Conservation (phyloP, 1,140 invertebrate species). For the Hestina assimilis region DNA sequence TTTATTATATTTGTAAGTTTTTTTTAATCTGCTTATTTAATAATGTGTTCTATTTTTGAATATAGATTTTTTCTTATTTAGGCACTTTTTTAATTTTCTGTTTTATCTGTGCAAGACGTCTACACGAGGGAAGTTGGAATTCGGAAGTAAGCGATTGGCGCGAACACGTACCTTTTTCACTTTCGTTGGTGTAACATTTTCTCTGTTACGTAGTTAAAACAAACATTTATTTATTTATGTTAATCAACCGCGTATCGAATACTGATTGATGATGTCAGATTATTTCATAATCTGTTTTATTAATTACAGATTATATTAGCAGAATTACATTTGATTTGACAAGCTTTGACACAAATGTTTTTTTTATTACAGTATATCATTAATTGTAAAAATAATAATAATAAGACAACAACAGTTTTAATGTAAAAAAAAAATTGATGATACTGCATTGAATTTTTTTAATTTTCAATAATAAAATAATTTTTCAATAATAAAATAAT, state of each 20-base stretch:
- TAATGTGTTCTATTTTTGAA: background rate
- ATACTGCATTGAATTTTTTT: too few relatives aligned
- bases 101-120: constrained; percentile 47
- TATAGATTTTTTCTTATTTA: constrained; percentile 21
- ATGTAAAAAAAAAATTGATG: too few relatives aligned
- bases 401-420: too few relatives aligned
- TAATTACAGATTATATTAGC: too few relatives aligned
- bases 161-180: constrained; percentile 56
- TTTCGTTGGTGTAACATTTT: constrained; percentile 50
- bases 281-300: constrained; percentile 3
- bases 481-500: too few relatives aligned
- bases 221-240: constrained; percentile 35
- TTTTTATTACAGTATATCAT: too few relatives aligned
- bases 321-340: too few relatives aligned
- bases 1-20: background rate
- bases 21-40: background rate
- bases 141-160: constrained; percentile 61
- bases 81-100: constrained; percentile 28
- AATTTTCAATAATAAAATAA: too few relatives aligned
- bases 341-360: too few relatives aligned
- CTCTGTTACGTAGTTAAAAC: constrained; percentile 41
- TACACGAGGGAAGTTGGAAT: constrained; percentile 47
- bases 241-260: constrained; percentile 11
- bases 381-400: too few relatives aligned
- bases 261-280: constrained; percentile 14